These are phyloP conservation scores for Samia ricini DNA, from an alignment of 1,140 invertebrate genomes.

Conservation along the genomic window DNA sequence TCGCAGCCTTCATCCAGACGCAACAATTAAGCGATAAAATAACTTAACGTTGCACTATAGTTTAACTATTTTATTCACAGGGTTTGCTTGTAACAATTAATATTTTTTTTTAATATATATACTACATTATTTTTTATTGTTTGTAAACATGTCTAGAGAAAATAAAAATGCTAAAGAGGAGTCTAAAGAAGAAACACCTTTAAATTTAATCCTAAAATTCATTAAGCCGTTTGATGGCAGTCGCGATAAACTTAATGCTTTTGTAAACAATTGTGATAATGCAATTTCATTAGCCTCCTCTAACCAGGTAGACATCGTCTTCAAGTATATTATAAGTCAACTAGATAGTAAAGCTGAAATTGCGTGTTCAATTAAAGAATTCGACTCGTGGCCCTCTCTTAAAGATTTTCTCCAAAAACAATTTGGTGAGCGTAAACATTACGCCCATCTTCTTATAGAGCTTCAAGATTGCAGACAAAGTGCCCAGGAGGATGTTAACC, in stretches of 20 bases:
- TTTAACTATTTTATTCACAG: too few species aligned
- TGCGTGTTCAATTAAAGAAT: not conserved
- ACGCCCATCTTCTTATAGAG: conserved; percentile 25
- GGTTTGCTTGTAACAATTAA: too few species aligned
- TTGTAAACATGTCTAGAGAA: too few species aligned
- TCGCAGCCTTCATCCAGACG: too few species aligned
- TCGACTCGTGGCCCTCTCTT: conserved; percentile 9
- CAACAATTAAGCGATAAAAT: too few species aligned
- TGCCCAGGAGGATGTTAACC: conserved; percentile 3
- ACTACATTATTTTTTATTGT: too few species aligned
- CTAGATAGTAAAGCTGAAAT: not conserved
- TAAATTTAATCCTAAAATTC: not conserved
- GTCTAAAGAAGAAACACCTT: too few species aligned
- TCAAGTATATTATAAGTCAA: not conserved
- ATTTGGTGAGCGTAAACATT: conserved; percentile 31
- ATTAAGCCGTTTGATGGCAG: not conserved
- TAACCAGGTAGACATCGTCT: not conserved
- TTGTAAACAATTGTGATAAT: not conserved
- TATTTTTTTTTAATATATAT: too few species aligned
- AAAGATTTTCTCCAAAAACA: conserved; percentile 30
- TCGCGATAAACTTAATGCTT: not conserved
- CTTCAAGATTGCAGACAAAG: conserved; percentile 17
- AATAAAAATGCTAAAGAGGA: too few species aligned
- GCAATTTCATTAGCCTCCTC: not conserved
- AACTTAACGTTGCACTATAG: too few species aligned